Percentiles rank a stretch among this genome's conserved stretches.
Evolutionary conservation across 2,113 vertebrate species (phyloP).

Genomic region (Chaetorhynchus papuensis): DNA sequence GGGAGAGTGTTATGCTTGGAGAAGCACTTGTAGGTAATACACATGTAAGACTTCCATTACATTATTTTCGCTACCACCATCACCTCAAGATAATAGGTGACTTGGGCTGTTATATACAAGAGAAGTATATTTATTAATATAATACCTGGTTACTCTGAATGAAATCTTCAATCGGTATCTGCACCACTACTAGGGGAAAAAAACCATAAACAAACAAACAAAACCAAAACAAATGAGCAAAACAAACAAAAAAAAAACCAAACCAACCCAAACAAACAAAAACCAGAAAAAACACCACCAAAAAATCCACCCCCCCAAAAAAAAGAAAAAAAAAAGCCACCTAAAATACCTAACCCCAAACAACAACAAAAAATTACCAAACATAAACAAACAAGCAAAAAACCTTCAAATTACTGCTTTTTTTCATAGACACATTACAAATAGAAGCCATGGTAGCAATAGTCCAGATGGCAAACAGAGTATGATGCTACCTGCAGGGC

Average conservation of each 20-base stretch:
- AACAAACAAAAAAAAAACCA: background rate
- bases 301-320: background rate
- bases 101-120: background rate
- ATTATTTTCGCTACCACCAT: background rate
- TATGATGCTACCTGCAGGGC: background rate
- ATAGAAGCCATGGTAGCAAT: background rate
- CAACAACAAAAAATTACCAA: background rate
- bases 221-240: background rate
- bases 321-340: too few species aligned
- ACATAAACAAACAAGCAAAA: background rate
- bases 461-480: background rate
- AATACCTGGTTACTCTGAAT: background rate
- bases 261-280: too few species aligned
- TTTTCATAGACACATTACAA: background rate
- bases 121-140: background rate
- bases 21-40: background rate
- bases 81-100: background rate
- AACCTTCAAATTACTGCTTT: background rate
- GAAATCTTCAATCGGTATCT: background rate
- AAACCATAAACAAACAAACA: too few species aligned
- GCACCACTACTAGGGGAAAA: rapidly evolving
- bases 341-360: background rate
- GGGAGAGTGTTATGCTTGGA: background rate
- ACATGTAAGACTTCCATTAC: background rate
- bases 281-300: rapidly evolving